phyloP scores from a whole-genome alignment of 1,140 invertebrate genomes.

The Drosophila azteca region DNA sequence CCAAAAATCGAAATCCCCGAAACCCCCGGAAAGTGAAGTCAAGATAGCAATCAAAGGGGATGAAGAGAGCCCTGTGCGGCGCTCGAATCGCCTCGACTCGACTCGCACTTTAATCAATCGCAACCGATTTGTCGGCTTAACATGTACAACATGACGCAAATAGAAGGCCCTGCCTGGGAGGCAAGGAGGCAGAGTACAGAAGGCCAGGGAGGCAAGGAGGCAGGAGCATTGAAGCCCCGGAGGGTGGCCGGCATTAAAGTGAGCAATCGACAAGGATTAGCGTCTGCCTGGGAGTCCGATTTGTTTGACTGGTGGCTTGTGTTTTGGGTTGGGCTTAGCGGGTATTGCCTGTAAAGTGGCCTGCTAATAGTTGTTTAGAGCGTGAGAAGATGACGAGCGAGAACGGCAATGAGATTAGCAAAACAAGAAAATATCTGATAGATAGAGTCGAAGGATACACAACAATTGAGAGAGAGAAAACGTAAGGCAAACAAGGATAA shows the following conservation, averaged over 20 bases:
- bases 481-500: too few relatives aligned
- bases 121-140: slow-evolving; percentile 84
- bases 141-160: slow-evolving; percentile 83
- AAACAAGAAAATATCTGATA: slow-evolving; percentile 8
- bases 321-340: slow-evolving; percentile 55
- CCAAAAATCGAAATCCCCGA: slow-evolving; percentile 5
- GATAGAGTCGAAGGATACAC: neutral
- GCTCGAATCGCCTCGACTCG: slow-evolving; percentile 9
- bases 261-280: slow-evolving; percentile 79
- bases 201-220: neutral
- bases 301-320: slow-evolving; percentile 32
- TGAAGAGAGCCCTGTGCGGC: slow-evolving; percentile 18
- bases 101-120: slow-evolving; percentile 82
- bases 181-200: neutral
- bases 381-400: slow-evolving; percentile 57
- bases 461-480: too few relatives aligned
- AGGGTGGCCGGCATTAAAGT: slow-evolving; percentile 73
- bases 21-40: slow-evolving; percentile 60
- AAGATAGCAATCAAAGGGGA: slow-evolving; percentile 65
- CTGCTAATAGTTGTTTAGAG: slow-evolving; percentile 68
- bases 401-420: neutral
- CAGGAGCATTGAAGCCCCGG: slow-evolving; percentile 19
- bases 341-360: slow-evolving; percentile 71
- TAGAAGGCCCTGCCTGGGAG: slow-evolving; percentile 26
- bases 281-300: slow-evolving; percentile 32